Base-by-base conservation (phyloP, 35 echinoderm and acorn worm species). In the Ptychodera flava region DNA sequence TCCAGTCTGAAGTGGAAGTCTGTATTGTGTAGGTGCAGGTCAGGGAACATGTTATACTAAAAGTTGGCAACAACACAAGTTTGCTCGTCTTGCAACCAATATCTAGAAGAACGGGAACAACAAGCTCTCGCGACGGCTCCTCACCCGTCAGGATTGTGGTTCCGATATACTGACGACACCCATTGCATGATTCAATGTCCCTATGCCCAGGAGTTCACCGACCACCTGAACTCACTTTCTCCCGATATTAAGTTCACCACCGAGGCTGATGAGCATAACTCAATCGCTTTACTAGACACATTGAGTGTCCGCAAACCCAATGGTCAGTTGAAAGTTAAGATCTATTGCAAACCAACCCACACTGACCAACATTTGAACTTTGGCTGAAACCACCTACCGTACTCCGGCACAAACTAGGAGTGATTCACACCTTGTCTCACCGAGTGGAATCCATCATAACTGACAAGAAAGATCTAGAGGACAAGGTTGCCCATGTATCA, bases 181-280 rank as follows among this genome's bases (percentile, higher is more conserved):
- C 85, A 77, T 86, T 77, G 29, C 29, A 77, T 77, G 64, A 36
- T 86, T 16, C 76, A 86, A 29, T 77, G 33, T 31, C n/a, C 29
- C 22, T 34, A 77, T 33, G 31, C 64, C 12, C 28, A 12, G 14
- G 53, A 86, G 33, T 86, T 86, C 34, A 86, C 85, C 14, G 31
- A 86, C 32, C 85, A 86, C 78, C 76, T 86, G 12, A 86, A 77
- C 31, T 77, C 38, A 14, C 16, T 77, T 36, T 38, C 37, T 29
- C 28, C 38, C 12, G 38, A 86, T 34, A 86, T 86, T 15, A 86
- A 86, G 33, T 86, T 86, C 53, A 86, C 85, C n/a, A 77, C 85
- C 2, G 85, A 86, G 35, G 85, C 31, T 31, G 53, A 86, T n/a
- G 75, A 33, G 78, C 33, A 86, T 30, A 15, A 78, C 30, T 77